Percentiles rank a stretch among this genome's conserved stretches.
Conservation (phyloP, 2,888 invertebrate genomes). For the Cerastis rubricosa region DNA sequence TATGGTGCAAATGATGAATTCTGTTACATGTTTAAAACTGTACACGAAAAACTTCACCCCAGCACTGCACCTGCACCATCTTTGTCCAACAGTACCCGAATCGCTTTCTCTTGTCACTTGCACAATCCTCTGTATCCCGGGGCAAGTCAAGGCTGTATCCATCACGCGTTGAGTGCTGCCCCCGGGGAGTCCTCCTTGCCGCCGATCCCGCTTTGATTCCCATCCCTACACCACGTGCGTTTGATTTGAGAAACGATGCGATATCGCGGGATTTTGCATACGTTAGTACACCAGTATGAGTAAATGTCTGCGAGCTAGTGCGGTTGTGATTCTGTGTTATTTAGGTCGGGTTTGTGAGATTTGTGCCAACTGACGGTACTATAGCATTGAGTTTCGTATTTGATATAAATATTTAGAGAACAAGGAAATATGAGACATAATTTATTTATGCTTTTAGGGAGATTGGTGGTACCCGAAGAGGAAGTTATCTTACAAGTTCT, state of each 20-base stretch:
- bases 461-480: not conserved
- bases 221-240: conserved; percentile 52
- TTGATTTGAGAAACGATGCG: conserved; percentile 61
- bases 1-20: not conserved
- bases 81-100: not conserved
- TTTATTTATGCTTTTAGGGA: conserved; percentile 13
- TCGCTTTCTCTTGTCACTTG: conserved; percentile 31
- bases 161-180: conserved; percentile 66
- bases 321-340: conserved; percentile 18
- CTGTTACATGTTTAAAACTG: not conserved
- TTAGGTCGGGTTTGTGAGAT: conserved; percentile 17
- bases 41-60: not conserved
- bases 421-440: not conserved
- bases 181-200: conserved; percentile 60
- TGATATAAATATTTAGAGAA: conserved; percentile 23
- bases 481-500: not conserved
- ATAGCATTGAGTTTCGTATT: not conserved
- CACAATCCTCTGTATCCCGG: conserved; percentile 32
- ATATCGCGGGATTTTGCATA: conserved; percentile 50
- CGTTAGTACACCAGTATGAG: conserved; percentile 37
- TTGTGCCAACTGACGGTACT: conserved; percentile 7
- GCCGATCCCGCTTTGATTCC: conserved; percentile 49
- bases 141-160: conserved; percentile 64
- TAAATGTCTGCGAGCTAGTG: conserved; percentile 28
- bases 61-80: not conserved